phyloP scores from a whole-genome alignment of 2,888 invertebrate species.

The Odontothrips loti region DNA sequence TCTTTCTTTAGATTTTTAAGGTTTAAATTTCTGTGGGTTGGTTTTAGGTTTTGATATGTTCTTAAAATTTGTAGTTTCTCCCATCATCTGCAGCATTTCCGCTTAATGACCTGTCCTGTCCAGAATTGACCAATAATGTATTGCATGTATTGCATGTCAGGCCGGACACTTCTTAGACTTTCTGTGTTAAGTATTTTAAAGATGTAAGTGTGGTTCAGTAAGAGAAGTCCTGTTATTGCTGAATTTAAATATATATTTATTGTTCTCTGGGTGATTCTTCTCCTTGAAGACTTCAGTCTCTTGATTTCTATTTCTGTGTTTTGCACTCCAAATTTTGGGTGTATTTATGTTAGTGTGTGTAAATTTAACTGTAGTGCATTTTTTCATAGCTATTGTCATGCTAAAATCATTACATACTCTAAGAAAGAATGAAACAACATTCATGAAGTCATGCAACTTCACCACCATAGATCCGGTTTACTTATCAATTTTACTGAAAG shows the following conservation, averaged over 20 bases:
- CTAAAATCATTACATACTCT: no score
- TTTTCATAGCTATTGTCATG: no score
- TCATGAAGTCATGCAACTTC: no score
- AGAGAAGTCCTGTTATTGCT: not conserved
- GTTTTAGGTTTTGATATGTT: not conserved
- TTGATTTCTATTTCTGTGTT: no score
- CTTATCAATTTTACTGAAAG: no score
- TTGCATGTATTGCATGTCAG: not conserved
- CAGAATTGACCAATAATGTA: constrained; percentile 4
- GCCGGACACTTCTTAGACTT: not conserved
- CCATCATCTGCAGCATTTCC: not conserved
- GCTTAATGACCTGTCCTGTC: not conserved
- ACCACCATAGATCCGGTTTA: no score
- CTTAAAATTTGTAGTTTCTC: not conserved
- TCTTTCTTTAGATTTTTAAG: not conserved
- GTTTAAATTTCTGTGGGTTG: not conserved
- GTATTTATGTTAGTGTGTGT: no score
- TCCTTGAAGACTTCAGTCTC: not conserved
- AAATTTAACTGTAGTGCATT: no score
- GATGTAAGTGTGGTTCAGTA: not conserved
- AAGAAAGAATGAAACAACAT: no score
- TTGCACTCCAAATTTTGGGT: no score
- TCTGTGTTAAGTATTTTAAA: not conserved
- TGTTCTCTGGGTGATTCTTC: not conserved
- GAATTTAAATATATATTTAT: constrained; percentile 5